Evolutionary conservation across 2,113 vertebrate species (phyloP).

Genomic region (Campylomormyrus numenius): DNA sequence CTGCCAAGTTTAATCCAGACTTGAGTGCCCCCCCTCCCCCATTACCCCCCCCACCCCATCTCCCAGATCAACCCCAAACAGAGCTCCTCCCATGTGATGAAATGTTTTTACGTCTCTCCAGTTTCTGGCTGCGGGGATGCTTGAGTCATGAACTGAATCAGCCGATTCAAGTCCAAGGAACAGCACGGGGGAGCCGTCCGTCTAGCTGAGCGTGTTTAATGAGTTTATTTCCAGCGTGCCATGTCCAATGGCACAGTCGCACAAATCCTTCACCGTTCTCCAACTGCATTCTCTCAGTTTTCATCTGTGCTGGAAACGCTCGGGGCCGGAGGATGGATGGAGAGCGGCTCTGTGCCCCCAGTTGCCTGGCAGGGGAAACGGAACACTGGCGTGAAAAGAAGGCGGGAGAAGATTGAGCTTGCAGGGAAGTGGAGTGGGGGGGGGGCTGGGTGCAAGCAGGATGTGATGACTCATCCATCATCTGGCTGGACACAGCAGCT

Average conservation of each 20-base stretch:
- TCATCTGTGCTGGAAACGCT: not conserved
- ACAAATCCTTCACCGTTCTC: not conserved
- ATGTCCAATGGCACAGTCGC: not conserved
- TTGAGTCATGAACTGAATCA: not conserved
- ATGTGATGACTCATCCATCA: conserved; percentile 3
- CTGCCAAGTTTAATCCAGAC: not conserved
- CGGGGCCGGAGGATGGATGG: not conserved
- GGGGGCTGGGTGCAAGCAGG: not conserved
- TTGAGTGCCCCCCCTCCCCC: not conserved
- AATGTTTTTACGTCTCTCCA: not conserved
- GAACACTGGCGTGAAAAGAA: not conserved
- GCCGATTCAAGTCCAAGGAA: not conserved
- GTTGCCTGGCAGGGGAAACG: not conserved
- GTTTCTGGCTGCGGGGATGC: not conserved
- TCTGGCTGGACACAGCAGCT: not conserved
- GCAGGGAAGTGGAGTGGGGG: not conserved
- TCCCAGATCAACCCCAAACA: not conserved
- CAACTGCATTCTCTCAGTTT: not conserved
- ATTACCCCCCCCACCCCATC: not conserved
- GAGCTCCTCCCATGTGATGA: not conserved
- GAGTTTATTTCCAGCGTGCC: not conserved
- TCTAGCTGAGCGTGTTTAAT: not conserved
- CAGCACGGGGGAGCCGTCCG: not conserved
- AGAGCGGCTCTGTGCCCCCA: not conserved
- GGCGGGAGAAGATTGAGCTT: not conserved